phyloP scores from a whole-genome alignment of 2,888 invertebrate species.

The Sphinx pinastri region DNA sequence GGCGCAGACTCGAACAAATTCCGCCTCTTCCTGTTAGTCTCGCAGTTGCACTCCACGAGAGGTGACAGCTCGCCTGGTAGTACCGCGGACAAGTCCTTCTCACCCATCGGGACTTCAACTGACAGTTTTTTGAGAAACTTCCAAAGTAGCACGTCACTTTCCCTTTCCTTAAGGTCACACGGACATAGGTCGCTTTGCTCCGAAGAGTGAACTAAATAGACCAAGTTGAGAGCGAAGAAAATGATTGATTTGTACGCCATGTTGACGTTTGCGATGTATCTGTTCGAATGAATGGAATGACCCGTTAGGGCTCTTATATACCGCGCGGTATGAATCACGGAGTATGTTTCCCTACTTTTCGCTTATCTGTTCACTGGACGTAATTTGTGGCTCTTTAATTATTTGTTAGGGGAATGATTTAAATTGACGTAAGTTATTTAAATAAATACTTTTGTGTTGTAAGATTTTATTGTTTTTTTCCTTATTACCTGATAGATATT shows the following conservation, averaged over 20 bases:
- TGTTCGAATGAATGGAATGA: conserved; percentile 38
- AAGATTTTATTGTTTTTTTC: background rate
- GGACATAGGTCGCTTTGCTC: conserved; percentile 29
- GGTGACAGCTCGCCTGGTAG: conserved; percentile 45
- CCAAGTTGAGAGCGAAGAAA: conserved; percentile 33
- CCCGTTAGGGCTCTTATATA: conserved; percentile 23
- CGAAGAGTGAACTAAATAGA: conserved; percentile 27
- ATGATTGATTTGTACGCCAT: conserved; percentile 45
- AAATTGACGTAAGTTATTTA: too few species aligned
- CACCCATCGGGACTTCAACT: conserved; percentile 27
- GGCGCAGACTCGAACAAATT: conserved; percentile 31
- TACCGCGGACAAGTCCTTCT: conserved; percentile 35
- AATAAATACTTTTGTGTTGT: background rate
- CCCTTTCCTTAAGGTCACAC: background rate
- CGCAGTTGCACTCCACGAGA: conserved; percentile 43
- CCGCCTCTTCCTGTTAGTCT: conserved; percentile 44
- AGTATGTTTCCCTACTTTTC: background rate
- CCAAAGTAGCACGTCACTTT: conserved; percentile 29
- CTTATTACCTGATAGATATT: too few species aligned
- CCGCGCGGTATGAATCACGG: conserved; percentile 12
- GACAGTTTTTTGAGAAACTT: conserved; percentile 40
- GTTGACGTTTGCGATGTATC: conserved; percentile 33
- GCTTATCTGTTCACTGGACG: conserved; percentile 1
- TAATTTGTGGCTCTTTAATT: conserved; percentile 9
- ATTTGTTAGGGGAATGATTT: background rate